Percentiles rank a stretch among this genome's conserved stretches.
These are phyloP conservation scores for Isichthys henryi DNA, from an alignment of 2,113 vertebrate species.

Conservation along the genomic window DNA sequence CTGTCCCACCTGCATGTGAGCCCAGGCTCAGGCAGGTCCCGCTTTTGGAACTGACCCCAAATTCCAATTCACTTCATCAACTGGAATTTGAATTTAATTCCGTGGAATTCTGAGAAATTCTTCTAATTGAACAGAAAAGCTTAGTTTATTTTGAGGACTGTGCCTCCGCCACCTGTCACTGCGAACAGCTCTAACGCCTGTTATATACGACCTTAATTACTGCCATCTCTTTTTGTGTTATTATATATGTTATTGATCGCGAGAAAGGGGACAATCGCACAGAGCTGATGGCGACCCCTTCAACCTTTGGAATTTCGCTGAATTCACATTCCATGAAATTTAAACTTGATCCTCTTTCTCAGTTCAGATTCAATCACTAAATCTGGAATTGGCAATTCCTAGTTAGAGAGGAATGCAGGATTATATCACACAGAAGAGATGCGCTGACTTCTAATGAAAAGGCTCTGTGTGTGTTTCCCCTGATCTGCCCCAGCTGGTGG, in stretches of 20 bases:
- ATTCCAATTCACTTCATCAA: conserved; percentile 1
- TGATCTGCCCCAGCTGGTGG: not conserved
- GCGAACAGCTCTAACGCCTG: not conserved
- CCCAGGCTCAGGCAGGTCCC: not conserved
- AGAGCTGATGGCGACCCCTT: not conserved
- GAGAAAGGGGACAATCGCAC: not conserved
- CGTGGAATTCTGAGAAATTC: not conserved
- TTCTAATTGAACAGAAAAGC: conserved; percentile 7
- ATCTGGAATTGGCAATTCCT: not conserved
- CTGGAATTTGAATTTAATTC: not conserved
- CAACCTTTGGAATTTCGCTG: not conserved
- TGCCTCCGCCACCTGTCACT: not conserved
- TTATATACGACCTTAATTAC: not conserved
- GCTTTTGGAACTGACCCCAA: not conserved
- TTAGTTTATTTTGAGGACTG: not conserved
- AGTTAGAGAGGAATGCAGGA: not conserved
- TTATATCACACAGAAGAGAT: not conserved
- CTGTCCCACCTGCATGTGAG: not conserved
- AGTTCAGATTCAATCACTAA: not conserved
- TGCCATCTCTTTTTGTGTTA: not conserved
- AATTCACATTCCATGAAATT: not conserved
- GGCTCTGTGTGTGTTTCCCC: not conserved
- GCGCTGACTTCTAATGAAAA: not conserved
- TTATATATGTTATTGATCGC: not conserved
- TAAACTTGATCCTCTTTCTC: not conserved